Base-by-base conservation (phyloP, 2,888 invertebrate genomes). In the Hermaeophaga mercurialis region DNA sequence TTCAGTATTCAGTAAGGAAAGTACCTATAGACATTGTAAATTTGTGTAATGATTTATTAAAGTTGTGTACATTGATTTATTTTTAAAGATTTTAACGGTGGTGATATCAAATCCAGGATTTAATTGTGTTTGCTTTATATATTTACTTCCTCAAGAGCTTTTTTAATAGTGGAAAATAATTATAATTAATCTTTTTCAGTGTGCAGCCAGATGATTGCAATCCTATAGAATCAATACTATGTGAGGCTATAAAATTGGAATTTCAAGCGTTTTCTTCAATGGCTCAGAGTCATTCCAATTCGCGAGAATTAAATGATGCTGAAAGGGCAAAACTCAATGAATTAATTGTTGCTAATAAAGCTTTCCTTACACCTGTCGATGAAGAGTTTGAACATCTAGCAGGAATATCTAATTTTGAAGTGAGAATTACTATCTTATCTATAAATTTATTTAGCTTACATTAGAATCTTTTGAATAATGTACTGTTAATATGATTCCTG, bases 251-350 rank as follows among this genome's bases (percentile, higher is more conserved):
- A 62, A 90, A 90, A 68, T 78, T 93, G 56, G 93, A 94, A 77
- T 93, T 88, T 73, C 90, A 90, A 68, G 85, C 88, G 0, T 88
- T 86, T 70, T 83, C 86, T 0, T 66, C 72, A 17, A 66, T 71
- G 50, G 82, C 84, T 19, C 78, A 80, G 39, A 83, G 81, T 64
- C 82, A 81, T 64, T 84, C 82, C 2, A 83, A 82, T 4, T 86
- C 85, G 0, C 79, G 86, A 56, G 87, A 87, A 70, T 80, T 91
- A 15, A 90, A 89, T 70, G 88, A 88, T 76, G 87, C 90, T n/a
- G 94, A 94, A 74, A 81, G 87, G 65, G 88, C 89, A 31, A 93
- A 92, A 75, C 76, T 94, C 47, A 89, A 90, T 67, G 94, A 94
- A 76, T 76, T 94, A 44, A 88, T 93, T 58, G 84, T 90, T 3